These are phyloP conservation scores for Streptopelia turtur DNA, from an alignment of 2,797 vertebrate genomes.

Conservation along the genomic window DNA sequence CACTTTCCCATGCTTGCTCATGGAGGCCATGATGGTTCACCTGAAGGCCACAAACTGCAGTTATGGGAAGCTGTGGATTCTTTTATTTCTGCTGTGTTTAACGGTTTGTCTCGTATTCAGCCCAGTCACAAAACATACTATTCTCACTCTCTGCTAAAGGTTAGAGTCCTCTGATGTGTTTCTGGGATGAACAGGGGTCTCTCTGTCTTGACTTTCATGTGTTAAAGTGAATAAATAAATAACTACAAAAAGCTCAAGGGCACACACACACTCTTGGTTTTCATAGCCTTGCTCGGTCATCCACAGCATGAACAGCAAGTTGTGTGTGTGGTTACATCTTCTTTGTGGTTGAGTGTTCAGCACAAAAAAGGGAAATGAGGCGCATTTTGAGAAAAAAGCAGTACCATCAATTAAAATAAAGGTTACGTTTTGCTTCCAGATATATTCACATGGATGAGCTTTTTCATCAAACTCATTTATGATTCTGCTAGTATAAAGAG, in stretches of 20 bases:
- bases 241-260: neutral
- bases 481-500: neutral
- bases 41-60: neutral
- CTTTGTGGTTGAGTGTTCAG: neutral
- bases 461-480: neutral
- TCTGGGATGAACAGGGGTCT: neutral
- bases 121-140: neutral
- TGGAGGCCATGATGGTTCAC: neutral
- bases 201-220: neutral
- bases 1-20: neutral
- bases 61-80: neutral
- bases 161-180: neutral
- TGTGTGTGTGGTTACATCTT: neutral
- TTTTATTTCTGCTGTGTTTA: neutral
- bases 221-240: neutral
- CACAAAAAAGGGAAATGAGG: neutral
- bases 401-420: neutral
- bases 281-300: neutral
- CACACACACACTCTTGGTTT: neutral
- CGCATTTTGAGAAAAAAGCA: neutral
- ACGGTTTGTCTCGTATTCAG: neutral
- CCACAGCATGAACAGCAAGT: neutral
- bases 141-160: neutral
- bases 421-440: neutral
- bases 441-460: neutral